These are phyloP conservation scores for Callospermophilus lateralis DNA, from an alignment of 2,113 vertebrate species.

Conservation along the genomic window DNA sequence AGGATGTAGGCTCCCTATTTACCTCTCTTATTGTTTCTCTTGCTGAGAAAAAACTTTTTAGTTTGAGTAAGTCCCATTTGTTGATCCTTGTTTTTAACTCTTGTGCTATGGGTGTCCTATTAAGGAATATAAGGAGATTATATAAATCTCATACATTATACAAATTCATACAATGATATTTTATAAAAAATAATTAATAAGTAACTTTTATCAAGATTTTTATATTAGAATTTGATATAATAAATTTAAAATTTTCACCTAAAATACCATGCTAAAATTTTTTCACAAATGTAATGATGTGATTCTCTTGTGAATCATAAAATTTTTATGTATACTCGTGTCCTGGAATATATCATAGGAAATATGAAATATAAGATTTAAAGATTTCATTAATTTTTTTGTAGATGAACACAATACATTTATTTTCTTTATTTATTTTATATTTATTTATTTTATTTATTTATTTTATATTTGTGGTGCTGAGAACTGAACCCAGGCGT, in stretches of 20 bases:
- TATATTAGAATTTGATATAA: neutral
- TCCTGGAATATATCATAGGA: neutral
- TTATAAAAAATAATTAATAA: constrained; percentile 4
- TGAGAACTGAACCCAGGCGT: too few relatives aligned
- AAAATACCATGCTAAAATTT: neutral
- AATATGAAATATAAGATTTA: constrained; percentile 15
- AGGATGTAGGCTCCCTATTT: too few relatives aligned
- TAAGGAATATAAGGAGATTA: too few relatives aligned
- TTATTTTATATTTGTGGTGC: too few relatives aligned
- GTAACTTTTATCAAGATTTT: neutral
- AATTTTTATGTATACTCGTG: neutral
- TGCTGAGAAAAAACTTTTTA: too few relatives aligned
- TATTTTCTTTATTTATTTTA: too few relatives aligned
- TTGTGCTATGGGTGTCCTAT: too few relatives aligned
- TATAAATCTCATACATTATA: neutral
- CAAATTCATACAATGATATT: neutral
- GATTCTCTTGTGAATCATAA: neutral
- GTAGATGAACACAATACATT: too few relatives aligned
- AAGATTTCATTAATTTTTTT: neutral
- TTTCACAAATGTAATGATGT: neutral
- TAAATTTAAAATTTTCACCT: neutral
- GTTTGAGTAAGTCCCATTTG: too few relatives aligned
- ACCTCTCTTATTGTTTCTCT: too few relatives aligned
- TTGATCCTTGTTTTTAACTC: too few relatives aligned
- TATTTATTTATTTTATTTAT: too few relatives aligned